A percentile compares a stretch with the other conserved stretches of the same genome.
phyloP scores from a whole-genome alignment of 35 echinoderm and acorn worm species.

The Lytechinus variegatus region DNA sequence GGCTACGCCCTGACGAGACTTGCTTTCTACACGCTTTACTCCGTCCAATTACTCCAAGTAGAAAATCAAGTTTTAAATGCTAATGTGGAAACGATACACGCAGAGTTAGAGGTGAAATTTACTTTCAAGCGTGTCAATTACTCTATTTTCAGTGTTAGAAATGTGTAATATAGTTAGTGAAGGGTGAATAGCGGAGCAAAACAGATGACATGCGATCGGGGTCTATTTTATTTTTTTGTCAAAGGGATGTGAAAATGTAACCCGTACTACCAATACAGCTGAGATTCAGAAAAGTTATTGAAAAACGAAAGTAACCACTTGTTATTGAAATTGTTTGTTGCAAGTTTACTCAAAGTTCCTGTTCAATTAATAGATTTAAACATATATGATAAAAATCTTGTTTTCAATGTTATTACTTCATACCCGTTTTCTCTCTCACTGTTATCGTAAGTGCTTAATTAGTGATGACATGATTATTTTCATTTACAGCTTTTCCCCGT shows the following conservation, averaged over 20 bases:
- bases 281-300: not conserved
- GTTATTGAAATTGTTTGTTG: too few relatives aligned
- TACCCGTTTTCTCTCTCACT: too few relatives aligned
- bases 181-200: not conserved
- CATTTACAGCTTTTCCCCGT: too few relatives aligned
- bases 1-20: not conserved
- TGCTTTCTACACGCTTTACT: not conserved
- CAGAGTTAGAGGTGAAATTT: not conserved
- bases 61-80: not conserved
- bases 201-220: not conserved
- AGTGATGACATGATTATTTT: too few relatives aligned
- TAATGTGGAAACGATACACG: not conserved
- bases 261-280: not conserved
- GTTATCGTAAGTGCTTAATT: too few relatives aligned
- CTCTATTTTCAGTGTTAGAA: not conserved
- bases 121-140: constrained; percentile 5
- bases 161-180: not conserved
- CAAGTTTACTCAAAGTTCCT: too few relatives aligned
- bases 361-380: too few relatives aligned
- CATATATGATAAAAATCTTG: too few relatives aligned
- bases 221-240: not conserved
- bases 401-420: too few relatives aligned
- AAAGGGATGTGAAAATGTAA: not conserved
- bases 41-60: not conserved
- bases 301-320: not conserved